These are phyloP conservation scores for Conger conger DNA, from an alignment of 2,113 vertebrate species.

Conservation along the genomic window DNA sequence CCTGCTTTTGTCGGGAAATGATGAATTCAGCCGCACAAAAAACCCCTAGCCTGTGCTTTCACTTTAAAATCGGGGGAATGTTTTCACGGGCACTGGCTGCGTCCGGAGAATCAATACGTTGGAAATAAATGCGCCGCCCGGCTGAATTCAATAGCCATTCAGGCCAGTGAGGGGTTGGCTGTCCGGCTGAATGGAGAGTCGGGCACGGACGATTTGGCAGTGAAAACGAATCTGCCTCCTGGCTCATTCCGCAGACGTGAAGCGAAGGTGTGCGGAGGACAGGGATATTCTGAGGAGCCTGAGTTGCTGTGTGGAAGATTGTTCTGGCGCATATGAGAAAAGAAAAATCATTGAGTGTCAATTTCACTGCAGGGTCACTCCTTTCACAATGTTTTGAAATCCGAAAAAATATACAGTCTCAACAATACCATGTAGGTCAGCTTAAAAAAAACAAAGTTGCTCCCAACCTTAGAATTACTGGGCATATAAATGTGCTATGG, in stretches of 20 bases:
- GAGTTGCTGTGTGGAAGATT: too few species aligned
- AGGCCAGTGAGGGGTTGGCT: neutral
- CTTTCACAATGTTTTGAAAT: neutral
- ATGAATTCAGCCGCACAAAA: slow-evolving; percentile 51
- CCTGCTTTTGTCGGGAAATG: slow-evolving; percentile 46
- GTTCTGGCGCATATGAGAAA: neutral
- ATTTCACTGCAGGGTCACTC: neutral
- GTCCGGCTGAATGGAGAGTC: slow-evolving; percentile 14
- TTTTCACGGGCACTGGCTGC: slow-evolving; percentile 30
- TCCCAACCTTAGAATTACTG: slow-evolving; percentile 29
- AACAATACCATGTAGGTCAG: slow-evolving; percentile 45
- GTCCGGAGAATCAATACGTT: slow-evolving; percentile 37
- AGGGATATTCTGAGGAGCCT: neutral
- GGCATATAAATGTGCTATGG: slow-evolving; percentile 37
- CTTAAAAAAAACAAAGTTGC: slow-evolving; percentile 43
- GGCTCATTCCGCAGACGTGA: slow-evolving; percentile 29
- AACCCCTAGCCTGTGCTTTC: slow-evolving; percentile 1
- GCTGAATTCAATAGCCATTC: slow-evolving; percentile 1
- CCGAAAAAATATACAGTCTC: neutral
- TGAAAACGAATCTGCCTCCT: slow-evolving; percentile 31
- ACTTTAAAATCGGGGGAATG: neutral
- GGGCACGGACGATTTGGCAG: slow-evolving; percentile 9
- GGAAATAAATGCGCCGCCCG: neutral
- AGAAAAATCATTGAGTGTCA: neutral
- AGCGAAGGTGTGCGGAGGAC: slow-evolving; percentile 27